Evolutionary conservation across 2,888 invertebrate species (phyloP), one percentile per base, ranked within the genome.

Genomic region (Melanchra persicariae): DNA sequence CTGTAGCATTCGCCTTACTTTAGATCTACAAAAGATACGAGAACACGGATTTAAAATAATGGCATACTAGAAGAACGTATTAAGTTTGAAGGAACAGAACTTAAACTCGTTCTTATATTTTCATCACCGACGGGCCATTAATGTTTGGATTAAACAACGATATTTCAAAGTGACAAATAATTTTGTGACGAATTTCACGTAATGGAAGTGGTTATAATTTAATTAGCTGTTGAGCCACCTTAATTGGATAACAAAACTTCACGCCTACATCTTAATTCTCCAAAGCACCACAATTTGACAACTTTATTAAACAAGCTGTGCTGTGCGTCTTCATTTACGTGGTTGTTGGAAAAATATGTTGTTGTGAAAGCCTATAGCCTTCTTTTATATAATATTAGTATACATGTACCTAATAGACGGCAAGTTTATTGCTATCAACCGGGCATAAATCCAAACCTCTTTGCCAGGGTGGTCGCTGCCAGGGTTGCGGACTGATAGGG

Each of bases 1-100:
- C 76, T 75, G 81, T 81, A 82, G 78, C 77, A 65, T 85, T 74
- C 71, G 17, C 45, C 24, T 75, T 62, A 77, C 80, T 75, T 83
- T 81, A 78, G 81, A 82, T 83, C 77, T 79, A 84, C 87, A 86
- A 85, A 87, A 83, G 80, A 78, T 77, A 71, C 76, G 59, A 64
- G 65, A 70, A 70, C 71, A 45, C 43, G 51, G 82, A 79, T 47
- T 59, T 71, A 73, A 57, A 37, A 22, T 37, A 68, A 58, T 34
- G 30, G 19, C 17, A 58, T 58, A 49, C 84, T 81, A 59, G 73
- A 82, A 69, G 79, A 65, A 73, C n/a, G 9, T 49, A 26, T 24
- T 49, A 34, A 37, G 34, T 49, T 55, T n/a, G 12, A 37, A 17
- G 45, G 15, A 34, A 37, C 12, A 37, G 12, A 52, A 43, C 8